Conservation (phyloP, 2,888 invertebrate genomes). For the Allygus modestus region DNA sequence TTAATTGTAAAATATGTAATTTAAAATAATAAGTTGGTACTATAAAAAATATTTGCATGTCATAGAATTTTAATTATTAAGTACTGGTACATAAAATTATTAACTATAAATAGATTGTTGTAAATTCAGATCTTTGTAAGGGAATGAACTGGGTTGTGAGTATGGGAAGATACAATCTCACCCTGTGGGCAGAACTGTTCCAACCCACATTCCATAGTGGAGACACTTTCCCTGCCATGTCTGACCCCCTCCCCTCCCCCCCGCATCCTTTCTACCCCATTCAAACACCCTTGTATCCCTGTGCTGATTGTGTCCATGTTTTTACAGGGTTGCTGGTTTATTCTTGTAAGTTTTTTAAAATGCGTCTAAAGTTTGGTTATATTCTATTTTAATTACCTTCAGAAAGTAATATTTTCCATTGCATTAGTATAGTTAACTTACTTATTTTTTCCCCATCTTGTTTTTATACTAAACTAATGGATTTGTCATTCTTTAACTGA, state of each 20-base stretch:
- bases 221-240: constrained; percentile 22
- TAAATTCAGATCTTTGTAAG: no score
- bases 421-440: not conserved
- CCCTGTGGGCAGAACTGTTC: not conserved
- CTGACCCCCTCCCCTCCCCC: constrained; percentile 12
- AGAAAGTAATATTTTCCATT: not conserved
- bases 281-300: not conserved
- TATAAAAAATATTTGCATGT: no score
- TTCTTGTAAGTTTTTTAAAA: constrained; percentile 5
- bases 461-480: not conserved
- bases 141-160: not conserved
- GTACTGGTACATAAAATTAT: no score
- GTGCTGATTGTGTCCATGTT: not conserved
- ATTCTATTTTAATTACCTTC: not conserved
- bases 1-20: no score
- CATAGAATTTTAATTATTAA: no score
- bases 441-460: not conserved
- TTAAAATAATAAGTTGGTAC: no score
- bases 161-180: not conserved
- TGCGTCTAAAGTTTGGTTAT: not conserved
- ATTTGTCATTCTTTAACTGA: not conserved
- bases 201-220: constrained; percentile 41
- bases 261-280: not conserved
- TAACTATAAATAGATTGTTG: no score
- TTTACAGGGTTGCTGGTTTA: constrained; percentile 10